phyloP scores from a whole-genome alignment of 2,113 vertebrate species.

The Grantiella picta region DNA sequence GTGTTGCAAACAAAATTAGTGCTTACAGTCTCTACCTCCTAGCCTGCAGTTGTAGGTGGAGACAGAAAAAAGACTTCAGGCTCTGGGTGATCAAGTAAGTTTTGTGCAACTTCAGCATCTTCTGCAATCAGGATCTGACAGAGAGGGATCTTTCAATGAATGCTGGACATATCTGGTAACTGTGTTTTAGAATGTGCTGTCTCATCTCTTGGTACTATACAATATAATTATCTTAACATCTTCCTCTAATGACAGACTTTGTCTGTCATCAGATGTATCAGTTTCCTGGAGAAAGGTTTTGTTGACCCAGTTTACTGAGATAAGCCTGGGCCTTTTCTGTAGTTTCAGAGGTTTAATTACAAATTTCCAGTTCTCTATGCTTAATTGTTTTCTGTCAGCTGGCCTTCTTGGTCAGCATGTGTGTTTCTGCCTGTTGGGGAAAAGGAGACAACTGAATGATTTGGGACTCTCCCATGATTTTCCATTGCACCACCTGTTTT shows the following conservation, averaged over 20 bases:
- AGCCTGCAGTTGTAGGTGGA: not conserved
- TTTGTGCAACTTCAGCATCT: not conserved
- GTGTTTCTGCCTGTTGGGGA: not conserved
- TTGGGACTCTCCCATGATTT: not conserved
- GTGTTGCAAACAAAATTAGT: not conserved
- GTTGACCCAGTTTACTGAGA: not conserved
- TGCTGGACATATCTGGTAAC: not conserved
- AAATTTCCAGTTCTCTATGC: not conserved
- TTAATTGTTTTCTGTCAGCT: not conserved
- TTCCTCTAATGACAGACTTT: not conserved
- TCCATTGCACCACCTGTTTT: conserved; percentile 44
- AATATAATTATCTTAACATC: not conserved
- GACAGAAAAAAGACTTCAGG: not conserved
- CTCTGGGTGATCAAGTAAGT: not conserved
- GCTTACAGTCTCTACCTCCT: not conserved
- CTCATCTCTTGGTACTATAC: not conserved
- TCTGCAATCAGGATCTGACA: not conserved
- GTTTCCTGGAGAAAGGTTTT: not conserved
- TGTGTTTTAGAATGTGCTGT: not conserved
- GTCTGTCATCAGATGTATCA: not conserved
- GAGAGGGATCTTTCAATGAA: not conserved
- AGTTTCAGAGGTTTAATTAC: not conserved
- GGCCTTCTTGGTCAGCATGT: not conserved
- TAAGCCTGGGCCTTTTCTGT: not conserved
- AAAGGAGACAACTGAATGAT: not conserved